Conservation (phyloP, 2,113 vertebrate genomes). For the Psophia crepitans region DNA sequence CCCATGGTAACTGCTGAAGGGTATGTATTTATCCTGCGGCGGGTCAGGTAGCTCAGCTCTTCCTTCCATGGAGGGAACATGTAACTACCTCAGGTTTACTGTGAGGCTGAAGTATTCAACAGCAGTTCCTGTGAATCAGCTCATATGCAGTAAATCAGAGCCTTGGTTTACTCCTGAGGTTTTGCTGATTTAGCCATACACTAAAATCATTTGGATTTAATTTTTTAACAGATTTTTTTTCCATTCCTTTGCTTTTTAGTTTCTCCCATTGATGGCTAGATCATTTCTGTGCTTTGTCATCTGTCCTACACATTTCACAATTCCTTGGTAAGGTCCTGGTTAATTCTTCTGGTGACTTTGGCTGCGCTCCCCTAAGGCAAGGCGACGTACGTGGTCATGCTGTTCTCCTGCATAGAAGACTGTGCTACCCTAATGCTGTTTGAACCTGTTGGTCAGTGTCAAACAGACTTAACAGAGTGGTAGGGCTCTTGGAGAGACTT, state of each 20-base stretch:
- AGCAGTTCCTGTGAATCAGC: not conserved
- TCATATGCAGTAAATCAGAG: not conserved
- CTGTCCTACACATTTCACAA: not conserved
- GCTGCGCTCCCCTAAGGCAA: not conserved
- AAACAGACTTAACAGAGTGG: not conserved
- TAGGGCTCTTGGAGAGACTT: not conserved
- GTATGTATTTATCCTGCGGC: not conserved
- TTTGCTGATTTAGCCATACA: not conserved
- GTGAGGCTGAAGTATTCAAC: not conserved
- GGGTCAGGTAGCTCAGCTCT: not conserved
- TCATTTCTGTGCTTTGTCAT: not conserved
- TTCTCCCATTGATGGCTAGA: not conserved
- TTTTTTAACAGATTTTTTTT: not conserved
- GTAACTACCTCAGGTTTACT: not conserved
- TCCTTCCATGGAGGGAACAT: not conserved
- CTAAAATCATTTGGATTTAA: not conserved
- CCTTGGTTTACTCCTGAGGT: not conserved
- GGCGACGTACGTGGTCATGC: not conserved
- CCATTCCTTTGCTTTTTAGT: not conserved
- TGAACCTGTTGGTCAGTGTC: not conserved
- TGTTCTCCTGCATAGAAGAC: not conserved
- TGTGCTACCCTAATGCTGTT: not conserved
- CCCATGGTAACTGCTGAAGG: not conserved
- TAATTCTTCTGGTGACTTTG: not conserved
- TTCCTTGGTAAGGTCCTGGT: not conserved